phyloP scores from a whole-genome alignment of 2,113 vertebrate species.

The Tetrax tetrax region DNA sequence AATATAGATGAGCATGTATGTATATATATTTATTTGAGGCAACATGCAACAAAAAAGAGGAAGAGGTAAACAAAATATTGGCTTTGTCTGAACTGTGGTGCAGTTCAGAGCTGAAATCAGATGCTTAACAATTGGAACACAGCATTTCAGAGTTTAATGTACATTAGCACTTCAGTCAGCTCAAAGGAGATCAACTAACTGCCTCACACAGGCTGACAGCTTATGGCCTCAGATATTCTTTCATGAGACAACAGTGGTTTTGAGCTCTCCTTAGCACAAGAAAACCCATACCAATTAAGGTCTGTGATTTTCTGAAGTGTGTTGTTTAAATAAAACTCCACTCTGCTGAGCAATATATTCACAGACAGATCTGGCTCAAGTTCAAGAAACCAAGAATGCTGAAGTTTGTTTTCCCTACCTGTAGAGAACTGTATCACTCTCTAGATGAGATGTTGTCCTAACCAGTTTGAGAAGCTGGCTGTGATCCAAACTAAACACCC shows the following conservation, averaged over 20 bases:
- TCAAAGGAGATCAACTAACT: neutral
- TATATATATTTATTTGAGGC: neutral
- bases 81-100: neutral
- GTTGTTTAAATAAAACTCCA: neutral
- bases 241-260: neutral
- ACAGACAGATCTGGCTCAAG: neutral
- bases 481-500: conserved; percentile 15
- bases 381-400: neutral
- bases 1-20: neutral
- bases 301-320: neutral
- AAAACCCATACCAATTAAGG: neutral
- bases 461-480: neutral
- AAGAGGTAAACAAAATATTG: neutral
- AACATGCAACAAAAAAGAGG: neutral
- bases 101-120: neutral
- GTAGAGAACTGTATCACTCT: neutral
- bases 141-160: neutral
- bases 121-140: neutral
- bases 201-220: neutral
- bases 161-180: neutral
- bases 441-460: neutral
- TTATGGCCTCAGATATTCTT: neutral
- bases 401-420: neutral
- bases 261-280: neutral
- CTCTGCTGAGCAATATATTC: neutral